These are phyloP conservation scores for Rhinopomastus cyanomelas DNA, from an alignment of 2,113 vertebrate species.

Conservation along the genomic window DNA sequence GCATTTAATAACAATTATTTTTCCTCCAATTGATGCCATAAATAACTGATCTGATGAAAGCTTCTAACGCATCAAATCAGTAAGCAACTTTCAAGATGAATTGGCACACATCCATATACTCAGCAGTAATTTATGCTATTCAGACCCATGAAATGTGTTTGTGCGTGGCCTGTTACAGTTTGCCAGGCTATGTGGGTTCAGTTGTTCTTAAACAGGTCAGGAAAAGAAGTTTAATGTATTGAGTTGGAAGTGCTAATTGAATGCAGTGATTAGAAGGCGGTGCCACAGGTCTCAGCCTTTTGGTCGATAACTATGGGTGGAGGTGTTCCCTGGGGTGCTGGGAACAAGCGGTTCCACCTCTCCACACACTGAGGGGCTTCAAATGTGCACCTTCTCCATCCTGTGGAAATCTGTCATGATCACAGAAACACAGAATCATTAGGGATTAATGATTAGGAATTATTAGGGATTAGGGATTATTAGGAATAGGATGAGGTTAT, in stretches of 20 bases:
- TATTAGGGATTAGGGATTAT: no score
- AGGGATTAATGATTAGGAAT: no score
- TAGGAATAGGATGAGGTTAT: no score
- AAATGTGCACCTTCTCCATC: neutral
- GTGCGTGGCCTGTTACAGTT: neutral
- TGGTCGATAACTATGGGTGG: neutral
- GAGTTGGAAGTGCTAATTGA: neutral
- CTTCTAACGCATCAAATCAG: neutral
- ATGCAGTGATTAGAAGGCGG: neutral
- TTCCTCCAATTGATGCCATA: neutral
- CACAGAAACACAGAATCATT: no score
- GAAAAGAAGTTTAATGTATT: neutral
- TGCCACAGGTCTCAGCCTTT: neutral
- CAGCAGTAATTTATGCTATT: neutral
- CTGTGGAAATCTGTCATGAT: accelerated
- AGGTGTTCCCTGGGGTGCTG: neutral
- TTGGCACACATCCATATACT: neutral
- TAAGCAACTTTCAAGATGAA: neutral
- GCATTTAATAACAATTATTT: constrained; percentile 10
- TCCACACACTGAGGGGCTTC: neutral
- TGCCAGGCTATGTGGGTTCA: neutral
- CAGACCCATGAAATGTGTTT: neutral
- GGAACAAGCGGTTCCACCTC: neutral
- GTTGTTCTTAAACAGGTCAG: neutral
- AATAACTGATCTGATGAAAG: constrained; percentile 9